A percentile compares a stretch with the other conserved stretches of the same genome.
Evolutionary conservation across 2,113 vertebrate species (phyloP).

Genomic region (Rana temporaria): DNA sequence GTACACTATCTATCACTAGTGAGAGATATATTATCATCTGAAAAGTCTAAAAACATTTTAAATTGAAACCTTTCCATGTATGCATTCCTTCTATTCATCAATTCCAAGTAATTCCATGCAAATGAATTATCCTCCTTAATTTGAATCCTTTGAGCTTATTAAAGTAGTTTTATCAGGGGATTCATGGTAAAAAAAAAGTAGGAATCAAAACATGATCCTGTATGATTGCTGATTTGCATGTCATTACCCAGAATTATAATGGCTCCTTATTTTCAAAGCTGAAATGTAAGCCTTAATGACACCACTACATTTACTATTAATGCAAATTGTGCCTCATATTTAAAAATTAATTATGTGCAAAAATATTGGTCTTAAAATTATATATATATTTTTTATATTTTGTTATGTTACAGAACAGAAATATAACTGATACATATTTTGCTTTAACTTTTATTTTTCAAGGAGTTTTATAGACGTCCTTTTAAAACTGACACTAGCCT

Average conservation of each 20-base stretch:
- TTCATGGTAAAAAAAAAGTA: background rate
- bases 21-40: background rate
- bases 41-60: background rate
- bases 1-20: conserved; percentile 21
- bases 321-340: background rate
- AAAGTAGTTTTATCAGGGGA: conserved; percentile 32
- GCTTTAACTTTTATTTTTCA: conserved; percentile 29
- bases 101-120: conserved; percentile 17
- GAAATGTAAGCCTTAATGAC: background rate
- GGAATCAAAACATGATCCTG: conserved; percentile 23
- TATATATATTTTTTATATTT: background rate
- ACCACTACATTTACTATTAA: background rate
- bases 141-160: conserved; percentile 34
- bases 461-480: conserved; percentile 28
- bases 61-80: background rate
- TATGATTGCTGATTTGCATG: conserved; percentile 33
- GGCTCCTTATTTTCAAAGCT: background rate
- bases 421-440: conserved; percentile 21
- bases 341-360: background rate
- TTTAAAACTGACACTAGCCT: conserved; percentile 38
- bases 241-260: conserved; percentile 27
- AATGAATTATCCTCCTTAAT: conserved; percentile 1
- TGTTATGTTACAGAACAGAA: background rate
- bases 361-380: background rate
- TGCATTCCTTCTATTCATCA: background rate